A percentile compares a stretch with the other conserved stretches of the same genome.
Evolutionary conservation across 2,797 vertebrate species (phyloP).

Genomic region (Agapornis canus): DNA sequence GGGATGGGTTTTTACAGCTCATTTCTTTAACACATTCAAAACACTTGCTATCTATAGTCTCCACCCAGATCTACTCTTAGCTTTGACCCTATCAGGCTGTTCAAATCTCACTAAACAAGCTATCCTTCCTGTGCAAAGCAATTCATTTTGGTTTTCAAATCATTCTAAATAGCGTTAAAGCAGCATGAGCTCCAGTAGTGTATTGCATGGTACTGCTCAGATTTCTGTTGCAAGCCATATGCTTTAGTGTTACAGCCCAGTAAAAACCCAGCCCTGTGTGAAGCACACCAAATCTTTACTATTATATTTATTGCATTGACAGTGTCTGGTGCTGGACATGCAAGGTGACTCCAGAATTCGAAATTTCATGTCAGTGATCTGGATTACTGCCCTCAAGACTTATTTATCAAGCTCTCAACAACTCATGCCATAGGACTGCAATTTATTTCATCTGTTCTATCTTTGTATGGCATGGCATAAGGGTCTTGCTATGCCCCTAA

Average conservation of each 20-base stretch:
- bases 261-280: neutral
- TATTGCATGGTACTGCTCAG: neutral
- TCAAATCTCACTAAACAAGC: neutral
- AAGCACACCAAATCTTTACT: neutral
- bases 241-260: neutral
- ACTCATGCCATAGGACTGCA: neutral
- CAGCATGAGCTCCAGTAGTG: neutral
- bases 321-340: rapidly evolving
- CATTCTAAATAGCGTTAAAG: neutral
- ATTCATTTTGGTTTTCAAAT: neutral
- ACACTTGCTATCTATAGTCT: neutral
- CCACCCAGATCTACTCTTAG: neutral
- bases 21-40: neutral
- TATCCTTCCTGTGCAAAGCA: neutral
- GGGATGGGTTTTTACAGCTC: neutral
- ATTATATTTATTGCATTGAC: neutral
- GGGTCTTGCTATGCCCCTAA: neutral
- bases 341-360: neutral
- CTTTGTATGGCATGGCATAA: neutral
- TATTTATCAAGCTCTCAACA: neutral
- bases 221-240: neutral
- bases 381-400: neutral
- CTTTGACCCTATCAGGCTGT: neutral
- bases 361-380: neutral
- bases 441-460: neutral